A percentile compares a stretch with the other conserved stretches of the same genome.
Conservation (phyloP, 2,113 vertebrate genomes). For the Scolopax mira region DNA sequence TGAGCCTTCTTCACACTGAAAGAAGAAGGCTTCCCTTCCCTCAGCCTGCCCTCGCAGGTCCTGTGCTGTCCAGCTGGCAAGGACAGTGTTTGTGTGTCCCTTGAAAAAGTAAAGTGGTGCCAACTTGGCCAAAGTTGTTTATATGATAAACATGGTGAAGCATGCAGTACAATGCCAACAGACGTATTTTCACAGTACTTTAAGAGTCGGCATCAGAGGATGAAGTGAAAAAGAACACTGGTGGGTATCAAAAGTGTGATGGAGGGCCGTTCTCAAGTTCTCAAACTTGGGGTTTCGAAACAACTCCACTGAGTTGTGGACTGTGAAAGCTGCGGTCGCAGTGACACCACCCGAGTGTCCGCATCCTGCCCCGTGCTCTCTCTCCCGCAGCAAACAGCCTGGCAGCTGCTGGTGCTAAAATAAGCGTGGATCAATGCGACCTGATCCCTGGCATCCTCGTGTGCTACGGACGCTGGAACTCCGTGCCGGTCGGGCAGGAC, state of each 20-base stretch:
- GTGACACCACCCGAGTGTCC: neutral
- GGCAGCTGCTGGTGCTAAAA: neutral
- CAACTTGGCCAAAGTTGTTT: neutral
- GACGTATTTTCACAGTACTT: neutral
- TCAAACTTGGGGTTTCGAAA: neutral
- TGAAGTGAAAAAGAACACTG: neutral
- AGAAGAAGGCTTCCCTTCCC: too few relatives aligned
- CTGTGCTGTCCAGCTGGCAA: neutral
- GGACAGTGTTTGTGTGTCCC: neutral
- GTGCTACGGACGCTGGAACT: neutral
- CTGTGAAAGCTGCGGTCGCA: neutral
- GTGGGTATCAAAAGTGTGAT: neutral
- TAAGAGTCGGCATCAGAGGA: neutral
- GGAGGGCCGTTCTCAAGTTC: neutral
- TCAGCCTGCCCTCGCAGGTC: neutral
- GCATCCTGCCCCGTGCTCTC: neutral
- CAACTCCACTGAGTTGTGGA: rapidly evolving
- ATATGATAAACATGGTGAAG: neutral
- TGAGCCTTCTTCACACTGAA: neutral
- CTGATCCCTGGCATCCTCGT: neutral
- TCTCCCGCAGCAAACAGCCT: neutral
- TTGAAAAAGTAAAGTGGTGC: neutral
- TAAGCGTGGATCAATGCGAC: rapidly evolving
- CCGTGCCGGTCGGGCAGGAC: rapidly evolving
- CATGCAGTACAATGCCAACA: neutral